Evolutionary conservation across 2,797 vertebrate species (phyloP), one percentile per base, ranked within the genome.

Genomic region (Hyperoplus immaculatus): DNA sequence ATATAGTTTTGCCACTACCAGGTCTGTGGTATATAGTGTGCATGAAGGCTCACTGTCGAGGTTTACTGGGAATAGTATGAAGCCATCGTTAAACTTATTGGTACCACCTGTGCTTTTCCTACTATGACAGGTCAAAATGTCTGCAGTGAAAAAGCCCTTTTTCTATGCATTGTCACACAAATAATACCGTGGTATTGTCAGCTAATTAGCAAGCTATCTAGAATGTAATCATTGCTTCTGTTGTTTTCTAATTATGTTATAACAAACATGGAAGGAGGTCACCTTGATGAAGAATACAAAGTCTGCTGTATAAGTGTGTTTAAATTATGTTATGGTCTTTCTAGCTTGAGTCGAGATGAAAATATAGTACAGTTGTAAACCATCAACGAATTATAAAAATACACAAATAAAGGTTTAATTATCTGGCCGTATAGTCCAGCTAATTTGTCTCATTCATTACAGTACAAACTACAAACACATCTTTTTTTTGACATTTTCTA

Each of bases 401-500:
- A 36, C 6, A 43, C 11, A 43, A 29, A 39, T 36, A 1, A 42
- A 2, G 51, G 36, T 60, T 65, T 80, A 63, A 62, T 58, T 36
- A 38, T 69, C 38, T 10, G 46, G 54, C n/a, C 39, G 49, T 54
- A 67, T 59, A 54, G 46, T 39, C 14, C 21, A 69, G 18, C 54
- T 62, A n/a, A 59, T 15, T 46, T 75, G 45, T 58, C 51, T 86
- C 57, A 47, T 21, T 29, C 29, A 51, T 75, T 78, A 51, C 41
- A 66, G 60, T 54, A 72, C 80, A 45, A 83, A 64, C 18, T 54
- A 72, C 80, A 45, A 83, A 64, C 18, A 77, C 15, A 59, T 69
- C 47, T 29, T 47, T 16, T 54, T 71, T 69, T 51, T 62, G n/a
- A 49, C 36, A 51, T 67, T 45, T 29, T 74, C 65, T 60, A 41